These are phyloP conservation scores for Drosophila seclusa DNA, from an alignment of 2,888 invertebrate genomes.

Conservation along the genomic window DNA sequence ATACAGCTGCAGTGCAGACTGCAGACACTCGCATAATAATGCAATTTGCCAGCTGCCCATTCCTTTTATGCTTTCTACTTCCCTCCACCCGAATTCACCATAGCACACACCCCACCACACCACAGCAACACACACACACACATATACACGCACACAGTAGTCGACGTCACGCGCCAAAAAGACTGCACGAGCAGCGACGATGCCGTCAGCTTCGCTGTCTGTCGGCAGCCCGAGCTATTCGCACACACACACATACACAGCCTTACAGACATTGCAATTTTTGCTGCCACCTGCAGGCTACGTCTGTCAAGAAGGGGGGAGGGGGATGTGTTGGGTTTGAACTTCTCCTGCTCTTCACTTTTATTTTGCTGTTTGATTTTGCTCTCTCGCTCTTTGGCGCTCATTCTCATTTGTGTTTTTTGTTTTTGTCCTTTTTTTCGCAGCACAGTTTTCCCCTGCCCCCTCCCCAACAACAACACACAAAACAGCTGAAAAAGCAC, in stretches of 20 bases:
- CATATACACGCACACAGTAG: constrained; percentile 30
- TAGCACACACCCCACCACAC: constrained; percentile 12
- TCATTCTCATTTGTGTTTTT: constrained; percentile 62
- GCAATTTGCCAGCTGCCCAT: constrained; percentile 81
- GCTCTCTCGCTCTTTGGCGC: constrained; percentile 24
- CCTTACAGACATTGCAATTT: constrained; percentile 44
- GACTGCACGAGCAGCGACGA: constrained; percentile 58
- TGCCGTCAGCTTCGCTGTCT: constrained; percentile 48
- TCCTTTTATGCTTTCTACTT: constrained; percentile 8
- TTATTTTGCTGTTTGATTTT: constrained; percentile 55
- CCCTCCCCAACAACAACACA: background rate
- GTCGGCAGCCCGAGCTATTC: constrained; percentile 49
- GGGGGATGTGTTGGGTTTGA: background rate
- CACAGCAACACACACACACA: constrained; percentile 6
- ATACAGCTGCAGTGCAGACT: constrained; percentile 78
- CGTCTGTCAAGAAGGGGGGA: background rate
- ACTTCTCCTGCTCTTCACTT: constrained; percentile 31
- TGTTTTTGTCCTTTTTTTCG: constrained; percentile 74
- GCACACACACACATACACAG: constrained; percentile 12
- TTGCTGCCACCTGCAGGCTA: constrained; percentile 71
- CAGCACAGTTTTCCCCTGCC: constrained; percentile 27
- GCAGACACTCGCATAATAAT: constrained; percentile 84
- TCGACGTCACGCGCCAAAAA: constrained; percentile 78
- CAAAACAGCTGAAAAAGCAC: constrained; percentile 84
- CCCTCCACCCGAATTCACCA: constrained; percentile 10